A percentile compares a stretch with the other conserved stretches of the same genome.
Conservation (phyloP, 1,140 invertebrate species). For the Scaptomyza pallida region DNA sequence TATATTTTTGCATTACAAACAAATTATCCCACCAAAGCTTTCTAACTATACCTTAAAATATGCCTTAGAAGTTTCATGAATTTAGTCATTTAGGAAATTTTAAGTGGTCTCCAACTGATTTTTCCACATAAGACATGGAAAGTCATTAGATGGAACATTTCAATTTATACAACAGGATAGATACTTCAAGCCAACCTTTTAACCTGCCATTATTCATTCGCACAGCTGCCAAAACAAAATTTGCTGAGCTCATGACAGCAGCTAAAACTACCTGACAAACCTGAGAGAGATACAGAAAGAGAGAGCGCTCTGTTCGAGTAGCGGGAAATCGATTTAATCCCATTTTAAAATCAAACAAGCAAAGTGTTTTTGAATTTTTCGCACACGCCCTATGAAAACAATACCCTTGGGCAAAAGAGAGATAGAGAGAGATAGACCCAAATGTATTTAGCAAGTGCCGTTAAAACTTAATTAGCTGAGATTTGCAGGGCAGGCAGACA, state of each 20-base stretch:
- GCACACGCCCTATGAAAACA: constrained; percentile 62
- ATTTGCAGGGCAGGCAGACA: constrained; percentile 54
- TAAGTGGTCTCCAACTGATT: neutral
- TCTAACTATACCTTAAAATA: too few relatives aligned
- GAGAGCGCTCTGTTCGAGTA: constrained; percentile 54
- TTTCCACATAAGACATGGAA: neutral
- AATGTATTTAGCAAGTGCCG: constrained; percentile 70
- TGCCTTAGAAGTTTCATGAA: too few relatives aligned
- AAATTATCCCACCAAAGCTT: too few relatives aligned
- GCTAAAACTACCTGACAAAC: constrained; percentile 27
- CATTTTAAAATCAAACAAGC: constrained; percentile 70
- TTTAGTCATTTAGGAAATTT: neutral
- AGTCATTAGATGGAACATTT: constrained; percentile 61
- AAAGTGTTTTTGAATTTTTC: constrained; percentile 44
- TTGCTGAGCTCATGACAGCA: constrained; percentile 65
- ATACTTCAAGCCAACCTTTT: constrained; percentile 13
- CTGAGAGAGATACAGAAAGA: neutral
- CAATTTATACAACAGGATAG: constrained; percentile 47
- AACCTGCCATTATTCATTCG: constrained; percentile 47
- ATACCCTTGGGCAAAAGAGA: neutral
- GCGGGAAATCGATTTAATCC: constrained; percentile 81
- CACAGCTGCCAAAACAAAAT: constrained; percentile 46
- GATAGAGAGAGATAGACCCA: constrained; percentile 5
- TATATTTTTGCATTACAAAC: too few relatives aligned
- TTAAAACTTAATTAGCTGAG: constrained; percentile 78